phyloP scores from a whole-genome alignment of 2,888 invertebrate genomes.

The Rhaphigaster nebulosa region DNA sequence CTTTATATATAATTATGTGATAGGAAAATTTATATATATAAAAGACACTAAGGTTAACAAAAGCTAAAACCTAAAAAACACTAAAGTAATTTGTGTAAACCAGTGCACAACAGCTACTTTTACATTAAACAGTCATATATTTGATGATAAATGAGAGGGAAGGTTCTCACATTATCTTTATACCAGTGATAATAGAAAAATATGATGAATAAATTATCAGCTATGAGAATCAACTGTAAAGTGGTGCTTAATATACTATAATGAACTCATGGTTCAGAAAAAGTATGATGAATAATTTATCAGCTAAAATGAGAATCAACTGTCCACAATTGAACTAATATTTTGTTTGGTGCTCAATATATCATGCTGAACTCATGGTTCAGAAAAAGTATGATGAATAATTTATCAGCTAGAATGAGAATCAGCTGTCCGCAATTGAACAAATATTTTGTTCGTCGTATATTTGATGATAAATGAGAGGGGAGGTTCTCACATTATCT shows the following conservation, averaged over 20 bases:
- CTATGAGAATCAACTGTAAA: no score
- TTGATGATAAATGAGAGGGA: neutral
- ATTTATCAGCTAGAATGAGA: neutral
- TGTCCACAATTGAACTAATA: no score
- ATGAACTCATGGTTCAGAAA: no score
- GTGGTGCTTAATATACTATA: slow-evolving; percentile 11
- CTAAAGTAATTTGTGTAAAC: neutral
- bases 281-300: no score
- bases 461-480: neutral
- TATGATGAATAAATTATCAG: no score
- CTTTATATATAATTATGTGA: neutral
- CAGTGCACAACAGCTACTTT: neutral
- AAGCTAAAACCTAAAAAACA: neutral
- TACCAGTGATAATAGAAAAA: no score
- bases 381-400: no score
- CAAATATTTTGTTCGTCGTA: neutral
- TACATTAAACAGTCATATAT: neutral
- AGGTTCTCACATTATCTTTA: no score
- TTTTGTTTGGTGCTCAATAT: no score
- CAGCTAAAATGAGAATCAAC: no score
- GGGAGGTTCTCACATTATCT: no score
- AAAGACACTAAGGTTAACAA: neutral
- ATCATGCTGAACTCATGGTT: no score
- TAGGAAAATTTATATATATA: neutral
- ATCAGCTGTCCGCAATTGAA: slow-evolving; percentile 29